Base-by-base conservation (phyloP, 2,888 invertebrate species). In the Eugnorisma glareosa region DNA sequence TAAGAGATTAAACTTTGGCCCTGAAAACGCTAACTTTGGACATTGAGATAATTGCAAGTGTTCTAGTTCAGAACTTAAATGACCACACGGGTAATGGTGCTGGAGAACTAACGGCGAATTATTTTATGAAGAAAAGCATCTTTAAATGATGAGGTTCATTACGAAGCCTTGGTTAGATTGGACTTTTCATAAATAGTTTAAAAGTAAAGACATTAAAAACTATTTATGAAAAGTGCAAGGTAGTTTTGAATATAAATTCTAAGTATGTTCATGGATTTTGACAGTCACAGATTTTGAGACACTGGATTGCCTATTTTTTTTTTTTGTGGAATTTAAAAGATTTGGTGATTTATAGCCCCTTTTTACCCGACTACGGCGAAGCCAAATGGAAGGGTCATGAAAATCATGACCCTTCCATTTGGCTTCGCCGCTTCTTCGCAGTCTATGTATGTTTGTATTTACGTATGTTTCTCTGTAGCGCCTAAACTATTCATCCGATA, bases 31-130 rank as follows among this genome's bases (percentile, higher is more conserved):
- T 45, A 59, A 85, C 43, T 82, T 83, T 61, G n/a, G 28, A 70
- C 57, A 61, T 48, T 31, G 11, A 73, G 67, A 70, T 64, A 83
- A 73, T 73, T 85, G 11, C 40, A 71, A 73, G 48, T 51, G 13
- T 35, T 15, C n/a, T 66, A 69, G 64, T 81, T 83, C 18, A 13
- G 43, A 82, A 82, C 40, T 82, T 76, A 6, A 75, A 70, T 67
- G 40, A 37, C 40, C 37, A 45, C 63, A n/a, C 7, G 15, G 51
- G 51, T 54, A 73, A 73, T 70, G 28, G 51, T 61, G 67, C 63
- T 63, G 28, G 15, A 48, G 31, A 67, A 73, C 57, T 68, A n/a
- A 77, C 31, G 11, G 54, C 0, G 24, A 61, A 37, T 40, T 59
- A 43, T 51, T 67, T 43, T 45, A 45, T 51, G 15, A 8, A 15